phyloP scores from a whole-genome alignment of 2,113 vertebrate genomes.

The western clawed frog (Xenopus tropicalis) region UCB_Xtro_10.0 CM004451.2:62490001-62490500 shows the following conservation, averaged over 20 bases:
- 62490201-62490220: constrained; percentile 28
- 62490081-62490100: too few relatives aligned
- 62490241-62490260: constrained; percentile 35
- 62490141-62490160: not conserved
- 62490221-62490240: constrained; percentile 25
- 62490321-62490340: constrained; percentile 2
- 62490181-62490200: constrained; percentile 21
- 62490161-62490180: constrained; percentile 24
- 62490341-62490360: not conserved
- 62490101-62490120: too few relatives aligned
- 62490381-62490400: constrained; percentile 6
- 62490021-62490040: too few relatives aligned
- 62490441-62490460: not conserved
- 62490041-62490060: too few relatives aligned
- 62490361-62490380: not conserved
- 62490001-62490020: too few relatives aligned
- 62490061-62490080: too few relatives aligned
- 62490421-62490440: not conserved
- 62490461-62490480: not conserved
- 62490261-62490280: constrained; percentile 32
- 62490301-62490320: not conserved
- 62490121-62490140: too few relatives aligned
- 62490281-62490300: constrained; percentile 9
- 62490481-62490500: not conserved
- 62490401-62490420: not conserved